These are phyloP conservation scores for Physella acuta DNA, from an alignment of 1,140 invertebrate species.

Conservation along the genomic window DNA sequence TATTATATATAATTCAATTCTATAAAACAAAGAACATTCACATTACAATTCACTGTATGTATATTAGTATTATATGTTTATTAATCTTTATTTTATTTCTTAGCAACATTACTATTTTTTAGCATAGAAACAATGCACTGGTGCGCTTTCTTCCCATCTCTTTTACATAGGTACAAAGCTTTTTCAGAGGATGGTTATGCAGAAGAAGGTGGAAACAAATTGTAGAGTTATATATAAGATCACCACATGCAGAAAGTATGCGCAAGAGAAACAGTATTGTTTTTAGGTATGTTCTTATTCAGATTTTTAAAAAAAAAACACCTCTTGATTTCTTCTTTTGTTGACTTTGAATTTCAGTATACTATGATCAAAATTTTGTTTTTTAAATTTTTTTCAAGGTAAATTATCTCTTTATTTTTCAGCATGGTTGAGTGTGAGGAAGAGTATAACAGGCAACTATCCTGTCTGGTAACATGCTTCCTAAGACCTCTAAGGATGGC, in stretches of 20 bases:
- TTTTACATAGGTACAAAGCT: conserved; percentile 74
- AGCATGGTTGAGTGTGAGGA: conserved; percentile 57
- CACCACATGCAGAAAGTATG: conserved; percentile 92
- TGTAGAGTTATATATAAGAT: conserved; percentile 92
- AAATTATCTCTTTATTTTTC: neutral
- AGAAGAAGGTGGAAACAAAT: conserved; percentile 93
- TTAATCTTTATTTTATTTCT: neutral
- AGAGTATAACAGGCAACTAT: conserved; percentile 89
- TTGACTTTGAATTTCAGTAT: neutral
- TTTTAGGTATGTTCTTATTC: conserved; percentile 73
- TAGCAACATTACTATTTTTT: neutral
- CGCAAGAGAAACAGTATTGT: conserved; percentile 89
- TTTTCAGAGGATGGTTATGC: conserved; percentile 91
- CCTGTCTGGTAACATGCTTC: conserved; percentile 88
- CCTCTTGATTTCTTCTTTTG: neutral
- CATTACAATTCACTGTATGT: neutral
- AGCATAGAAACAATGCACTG: conserved; percentile 16
- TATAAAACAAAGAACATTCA: neutral
- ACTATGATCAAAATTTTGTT: no score
- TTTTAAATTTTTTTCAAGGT: neutral
- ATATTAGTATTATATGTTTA: neutral
- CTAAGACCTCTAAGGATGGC: conserved; percentile 88
- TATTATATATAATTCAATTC: no score
- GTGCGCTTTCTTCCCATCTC: neutral
- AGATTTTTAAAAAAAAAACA: conserved; percentile 1